Evolutionary conservation across 2,113 vertebrate species (phyloP).

Genomic region (Alligator sinensis): DNA sequence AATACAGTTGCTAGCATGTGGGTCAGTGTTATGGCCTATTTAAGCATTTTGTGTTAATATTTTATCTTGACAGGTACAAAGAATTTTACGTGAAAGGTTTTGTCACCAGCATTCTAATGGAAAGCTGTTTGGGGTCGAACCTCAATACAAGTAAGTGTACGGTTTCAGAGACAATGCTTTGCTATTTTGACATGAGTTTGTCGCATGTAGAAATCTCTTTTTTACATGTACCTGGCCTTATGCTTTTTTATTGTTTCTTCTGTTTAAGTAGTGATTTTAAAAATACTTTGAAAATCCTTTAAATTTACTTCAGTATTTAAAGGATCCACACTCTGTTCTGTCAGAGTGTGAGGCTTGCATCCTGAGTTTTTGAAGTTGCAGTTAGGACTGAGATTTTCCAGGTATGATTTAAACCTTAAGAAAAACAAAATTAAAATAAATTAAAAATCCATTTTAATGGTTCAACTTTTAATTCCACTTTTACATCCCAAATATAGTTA

Average conservation of each 20-base stretch:
- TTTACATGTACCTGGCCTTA: background rate
- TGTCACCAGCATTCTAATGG: slow-evolving; percentile 79
- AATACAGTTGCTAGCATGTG: background rate
- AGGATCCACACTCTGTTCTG: too few relatives aligned
- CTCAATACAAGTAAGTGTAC: slow-evolving; percentile 88
- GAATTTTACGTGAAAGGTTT: slow-evolving; percentile 86
- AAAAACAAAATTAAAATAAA: background rate
- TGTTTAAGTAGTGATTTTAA: background rate
- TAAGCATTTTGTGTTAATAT: background rate
- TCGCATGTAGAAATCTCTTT: background rate
- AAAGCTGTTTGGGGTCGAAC: slow-evolving; percentile 83
- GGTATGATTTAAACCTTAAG: background rate
- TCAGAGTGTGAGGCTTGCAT: background rate
- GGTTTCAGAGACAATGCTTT: rapidly evolving
- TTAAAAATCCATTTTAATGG: background rate
- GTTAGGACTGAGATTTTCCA: background rate
- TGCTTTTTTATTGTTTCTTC: background rate
- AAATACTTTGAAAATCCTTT: background rate
- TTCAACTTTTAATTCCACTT: background rate
- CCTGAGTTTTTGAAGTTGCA: background rate
- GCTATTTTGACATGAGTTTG: rapidly evolving
- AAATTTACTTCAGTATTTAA: background rate
- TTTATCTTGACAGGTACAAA: slow-evolving; percentile 81
- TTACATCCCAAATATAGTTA: background rate
- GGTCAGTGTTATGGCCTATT: background rate